Percentiles rank a stretch among this genome's conserved stretches.
Conservation (phyloP, 2,797 vertebrate genomes). For the Bothrops alternatus region DNA sequence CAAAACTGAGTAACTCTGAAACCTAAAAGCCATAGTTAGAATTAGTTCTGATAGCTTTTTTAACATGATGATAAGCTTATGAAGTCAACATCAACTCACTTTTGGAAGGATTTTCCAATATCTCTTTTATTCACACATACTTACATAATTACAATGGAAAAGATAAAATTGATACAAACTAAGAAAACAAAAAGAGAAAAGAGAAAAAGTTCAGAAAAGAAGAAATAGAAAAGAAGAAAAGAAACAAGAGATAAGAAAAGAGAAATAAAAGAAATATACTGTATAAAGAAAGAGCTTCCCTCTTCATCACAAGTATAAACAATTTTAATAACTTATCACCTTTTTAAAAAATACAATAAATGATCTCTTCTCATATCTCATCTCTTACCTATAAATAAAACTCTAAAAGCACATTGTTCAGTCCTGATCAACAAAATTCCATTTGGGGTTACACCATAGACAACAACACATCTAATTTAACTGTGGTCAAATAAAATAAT, state of each 20-base stretch:
- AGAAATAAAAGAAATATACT: neutral
- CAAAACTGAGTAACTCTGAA: neutral
- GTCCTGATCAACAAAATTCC: neutral
- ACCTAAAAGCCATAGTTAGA: neutral
- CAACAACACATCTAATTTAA: neutral
- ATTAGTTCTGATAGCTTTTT: neutral
- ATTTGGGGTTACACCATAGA: neutral
- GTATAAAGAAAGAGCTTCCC: neutral
- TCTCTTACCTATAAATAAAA: neutral
- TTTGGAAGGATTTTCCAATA: neutral
- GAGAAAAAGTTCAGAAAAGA: neutral
- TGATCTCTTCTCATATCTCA: neutral
- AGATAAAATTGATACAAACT: neutral
- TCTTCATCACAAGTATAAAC: neutral
- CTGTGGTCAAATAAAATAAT: neutral
- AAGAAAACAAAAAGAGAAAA: neutral
- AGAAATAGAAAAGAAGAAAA: neutral
- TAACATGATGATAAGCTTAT: neutral
- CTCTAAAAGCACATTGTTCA: neutral
- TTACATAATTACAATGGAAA: neutral
- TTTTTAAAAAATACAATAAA: neutral
- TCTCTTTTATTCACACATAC: neutral
- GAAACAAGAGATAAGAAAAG: neutral
- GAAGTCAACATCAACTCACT: neutral
- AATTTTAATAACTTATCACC: neutral